Evolutionary conservation across 2,113 vertebrate species (phyloP), one percentile per base, ranked within the genome.

Genomic region (Mohoua ochrocephala): DNA sequence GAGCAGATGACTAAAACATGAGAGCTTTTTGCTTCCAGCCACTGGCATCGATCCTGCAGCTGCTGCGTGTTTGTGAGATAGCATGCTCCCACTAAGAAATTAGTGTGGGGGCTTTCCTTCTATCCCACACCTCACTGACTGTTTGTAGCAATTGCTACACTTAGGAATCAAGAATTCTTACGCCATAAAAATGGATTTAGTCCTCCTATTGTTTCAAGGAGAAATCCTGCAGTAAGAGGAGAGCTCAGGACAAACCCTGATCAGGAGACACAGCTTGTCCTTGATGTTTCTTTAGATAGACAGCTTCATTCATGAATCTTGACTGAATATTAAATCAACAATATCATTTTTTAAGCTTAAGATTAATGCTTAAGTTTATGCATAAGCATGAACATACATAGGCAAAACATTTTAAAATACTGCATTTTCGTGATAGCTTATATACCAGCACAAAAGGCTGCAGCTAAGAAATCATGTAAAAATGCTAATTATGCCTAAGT

Each of bases 401-500:
- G 24, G 73, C 60, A 91, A 84, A 94, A 69, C 26, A 57, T 63
- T 50, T 17, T 47, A 28, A 63, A 84, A 54, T 22, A 68, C 24
- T 52, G 15, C 11, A 27, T 65, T 89, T 81, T 41, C 39, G 7
- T 49, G 33, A 49, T 24, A 78, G 69, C 35, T 63, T 30, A 70
- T 30, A 76, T 2, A 52, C 18, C 24, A 64, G 56, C 50, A 91
- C 39, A 77, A 85, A 91, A 85, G 41, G 37, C 70, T 78, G 59
- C 63, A 92, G 71, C 79, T 84, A 81, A 67, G 52, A 92, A 95
- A 91, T 88, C 31, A n/a, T 52, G 60, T 56, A 54, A 88, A 96
- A 95, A 91, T 75, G 47, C 41, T 95, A 91, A 94, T 96, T 94
- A 94, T 45, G 61, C 35, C 41, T 49, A 74, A 88, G 83, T 80